Evolutionary conservation across 2,888 invertebrate species (phyloP), one percentile per base, ranked within the genome.

Genomic region (Plusia festucae): DNA sequence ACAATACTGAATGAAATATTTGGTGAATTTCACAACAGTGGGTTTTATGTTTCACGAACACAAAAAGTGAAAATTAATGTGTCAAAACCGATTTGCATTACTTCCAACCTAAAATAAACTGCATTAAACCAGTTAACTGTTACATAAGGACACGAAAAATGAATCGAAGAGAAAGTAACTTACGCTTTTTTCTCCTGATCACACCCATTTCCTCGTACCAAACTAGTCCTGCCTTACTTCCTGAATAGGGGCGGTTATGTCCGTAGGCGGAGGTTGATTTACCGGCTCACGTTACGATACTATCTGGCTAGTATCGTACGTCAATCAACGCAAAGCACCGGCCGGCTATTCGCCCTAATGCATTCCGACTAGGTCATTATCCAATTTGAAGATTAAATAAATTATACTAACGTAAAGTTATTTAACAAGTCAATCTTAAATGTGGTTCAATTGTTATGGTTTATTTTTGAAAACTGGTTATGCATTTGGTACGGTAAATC

Each of bases 141-240:
- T 18, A 24, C 24, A 62, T 20, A 53, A 58, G 54, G 58, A 53
- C 56, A 46, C 2, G 9, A 44, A 57, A 30, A 20, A 59, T 65
- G 69, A 76, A 82, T 79, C 72, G 58, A 81, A 82, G 76, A 78
- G 85, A 90, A 90, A 88, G 84, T 85, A 87, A 94, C 94, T 95
- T 90, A 94, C 94, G 94, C 87, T 95, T 95, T 90, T 94, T 95
- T 85, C 91, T 90, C 82, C 94, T 88, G 85, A 95, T 91, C 76
- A 95, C 94, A 80, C 94, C 94, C 94, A 95, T 94, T 91, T 90
- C 88, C 89, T 86, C 70, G 81, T 70, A 80, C 74, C 74, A 84
- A 88, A 87, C 85, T 74, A 82, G 85, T 84, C 82, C 84, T 78
- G 68, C 79, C 73, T 80, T 80, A 85, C 79, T 90, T 89, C 91